Evolutionary conservation across 2,888 invertebrate genomes (phyloP).

Genomic region (Ditylenchus weischeri): DNA sequence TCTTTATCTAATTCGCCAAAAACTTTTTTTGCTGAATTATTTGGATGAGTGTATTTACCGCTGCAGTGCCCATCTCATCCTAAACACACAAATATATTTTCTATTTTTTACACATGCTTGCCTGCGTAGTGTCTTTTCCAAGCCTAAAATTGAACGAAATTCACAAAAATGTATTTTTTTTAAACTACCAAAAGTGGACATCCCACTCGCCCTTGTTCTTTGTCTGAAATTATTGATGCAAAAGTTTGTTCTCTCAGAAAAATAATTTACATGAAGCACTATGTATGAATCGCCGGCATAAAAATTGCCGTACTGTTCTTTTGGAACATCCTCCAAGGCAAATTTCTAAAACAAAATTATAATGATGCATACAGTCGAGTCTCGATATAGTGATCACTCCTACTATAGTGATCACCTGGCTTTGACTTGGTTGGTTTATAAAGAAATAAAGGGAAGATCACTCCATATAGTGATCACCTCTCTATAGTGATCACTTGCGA

Average conservation of each 20-base stretch:
- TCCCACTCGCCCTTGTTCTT: conserved; percentile 67
- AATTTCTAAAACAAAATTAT: conserved; percentile 56
- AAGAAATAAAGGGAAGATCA: no score
- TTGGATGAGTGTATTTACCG: conserved; percentile 34
- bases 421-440: no score
- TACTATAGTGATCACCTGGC: no score
- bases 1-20: conserved; percentile 60
- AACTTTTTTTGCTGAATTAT: no score
- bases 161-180: no score
- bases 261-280: conserved; percentile 66
- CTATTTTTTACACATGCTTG: not conserved
- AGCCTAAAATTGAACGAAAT: conserved; percentile 64
- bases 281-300: conserved; percentile 62
- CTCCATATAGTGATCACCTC: no score
- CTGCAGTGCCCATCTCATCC: conserved; percentile 66
- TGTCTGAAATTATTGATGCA: conserved; percentile 43
- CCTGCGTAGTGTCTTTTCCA: conserved; percentile 67
- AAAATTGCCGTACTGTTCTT: conserved; percentile 59
- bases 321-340: conserved; percentile 58
- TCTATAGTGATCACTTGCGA: no score
- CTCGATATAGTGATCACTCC: no score
- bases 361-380: no score
- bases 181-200: conserved; percentile 70
- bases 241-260: not conserved
- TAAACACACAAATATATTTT: conserved; percentile 32